Conservation (phyloP, 30 jellyfish, hydroid and myxozoan species). For the Clytia hemisphaerica region DNA sequence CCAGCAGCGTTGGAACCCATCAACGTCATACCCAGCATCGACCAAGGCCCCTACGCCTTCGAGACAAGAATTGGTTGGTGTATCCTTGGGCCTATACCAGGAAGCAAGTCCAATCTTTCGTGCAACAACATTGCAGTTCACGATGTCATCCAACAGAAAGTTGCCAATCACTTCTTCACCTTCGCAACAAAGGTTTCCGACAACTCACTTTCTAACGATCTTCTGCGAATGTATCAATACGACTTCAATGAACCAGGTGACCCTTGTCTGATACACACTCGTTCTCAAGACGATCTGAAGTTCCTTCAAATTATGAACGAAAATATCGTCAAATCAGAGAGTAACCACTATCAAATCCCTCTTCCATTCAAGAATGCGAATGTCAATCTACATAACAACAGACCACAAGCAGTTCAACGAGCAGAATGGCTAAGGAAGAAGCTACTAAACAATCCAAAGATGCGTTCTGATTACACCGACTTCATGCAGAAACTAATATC, state of each 20-base stretch:
- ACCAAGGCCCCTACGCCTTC: constrained; percentile 55
- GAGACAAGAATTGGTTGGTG: no score
- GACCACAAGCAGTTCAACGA: constrained; percentile 18
- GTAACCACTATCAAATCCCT: constrained; percentile 11
- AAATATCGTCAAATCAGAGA: background rate
- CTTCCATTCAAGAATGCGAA: constrained; percentile 22
- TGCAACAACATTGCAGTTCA: constrained; percentile 19
- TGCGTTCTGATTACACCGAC: constrained; percentile 18
- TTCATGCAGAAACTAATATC: constrained; percentile 27
- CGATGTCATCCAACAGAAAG: constrained; percentile 31
- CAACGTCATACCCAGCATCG: constrained; percentile 3
- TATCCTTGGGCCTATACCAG: no score
- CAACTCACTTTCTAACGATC: no score
- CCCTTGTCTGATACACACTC: background rate
- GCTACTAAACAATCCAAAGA: constrained; percentile 10
- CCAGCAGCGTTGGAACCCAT: constrained; percentile 48
- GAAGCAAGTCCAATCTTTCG: no score
- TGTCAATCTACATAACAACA: constrained; percentile 11
- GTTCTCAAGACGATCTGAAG: no score
- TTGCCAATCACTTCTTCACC: no score
- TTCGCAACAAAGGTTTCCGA: no score
- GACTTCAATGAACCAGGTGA: background rate
- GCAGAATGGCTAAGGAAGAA: constrained; percentile 18
- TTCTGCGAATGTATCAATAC: constrained; percentile 1
- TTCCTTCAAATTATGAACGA: no score